A percentile compares a stretch with the other conserved stretches of the same genome.
phyloP scores from a whole-genome alignment of 2,797 vertebrate species.

The Gymnoscopelus microlampas region DNA sequence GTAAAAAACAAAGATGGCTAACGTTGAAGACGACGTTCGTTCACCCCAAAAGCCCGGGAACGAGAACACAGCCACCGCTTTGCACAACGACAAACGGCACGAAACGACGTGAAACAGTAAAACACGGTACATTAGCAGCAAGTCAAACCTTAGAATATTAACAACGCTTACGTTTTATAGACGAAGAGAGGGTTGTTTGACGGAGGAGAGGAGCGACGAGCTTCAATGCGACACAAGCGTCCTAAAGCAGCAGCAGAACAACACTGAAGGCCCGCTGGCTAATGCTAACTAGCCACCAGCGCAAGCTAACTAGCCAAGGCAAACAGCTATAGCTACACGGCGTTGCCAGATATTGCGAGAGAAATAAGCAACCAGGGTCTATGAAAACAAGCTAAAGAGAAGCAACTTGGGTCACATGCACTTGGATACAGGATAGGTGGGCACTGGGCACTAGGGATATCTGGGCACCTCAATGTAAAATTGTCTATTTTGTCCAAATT shows the following conservation, averaged over 20 bases:
- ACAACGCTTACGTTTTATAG: no score
- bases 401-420: no score
- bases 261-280: slow-evolving; percentile 58
- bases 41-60: slow-evolving; percentile 79
- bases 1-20: slow-evolving; percentile 78
- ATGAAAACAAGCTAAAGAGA: no score
- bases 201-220: slow-evolving; percentile 14
- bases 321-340: slow-evolving; percentile 23
- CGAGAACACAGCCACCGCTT: slow-evolving; percentile 37
- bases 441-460: no score
- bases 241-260: slow-evolving; percentile 66
- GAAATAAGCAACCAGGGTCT: no score
- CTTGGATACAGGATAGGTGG: no score
- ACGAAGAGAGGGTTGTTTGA: no score
- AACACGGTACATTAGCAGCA: not conserved
- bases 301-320: slow-evolving; percentile 78
- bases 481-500: no score
- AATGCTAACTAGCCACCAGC: slow-evolving; percentile 72
- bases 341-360: no score
- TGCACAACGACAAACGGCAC: slow-evolving; percentile 36
- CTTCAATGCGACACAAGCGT: slow-evolving; percentile 78
- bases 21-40: slow-evolving; percentile 47
- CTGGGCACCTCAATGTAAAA: no score
- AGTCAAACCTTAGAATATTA: no score
- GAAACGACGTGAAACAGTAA: fast-evolving